Evolutionary conservation across 2,113 vertebrate genomes (phyloP).

Genomic region (Sceloporus undulatus): DNA sequence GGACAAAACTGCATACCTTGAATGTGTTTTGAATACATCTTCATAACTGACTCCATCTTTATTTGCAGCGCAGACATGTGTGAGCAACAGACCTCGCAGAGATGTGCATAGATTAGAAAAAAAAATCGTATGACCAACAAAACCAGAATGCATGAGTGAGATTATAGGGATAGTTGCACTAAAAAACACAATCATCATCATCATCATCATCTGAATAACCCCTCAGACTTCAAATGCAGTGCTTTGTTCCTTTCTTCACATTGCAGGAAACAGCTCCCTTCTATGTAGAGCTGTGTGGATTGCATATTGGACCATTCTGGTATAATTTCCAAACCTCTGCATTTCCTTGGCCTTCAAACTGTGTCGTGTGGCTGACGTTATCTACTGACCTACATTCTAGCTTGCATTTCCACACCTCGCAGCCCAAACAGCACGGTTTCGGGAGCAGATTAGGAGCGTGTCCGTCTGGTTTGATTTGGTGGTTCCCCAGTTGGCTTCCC

Average conservation of each 20-base stretch:
- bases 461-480: not conserved
- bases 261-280: not conserved
- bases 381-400: slow-evolving; percentile 29
- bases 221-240: not conserved
- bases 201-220: too few species aligned
- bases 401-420: not conserved
- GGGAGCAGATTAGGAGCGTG: slow-evolving; percentile 6
- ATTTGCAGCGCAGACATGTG: too few species aligned
- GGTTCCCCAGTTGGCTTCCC: slow-evolving; percentile 43
- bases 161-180: too few species aligned
- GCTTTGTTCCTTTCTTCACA: not conserved
- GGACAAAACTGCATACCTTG: too few species aligned
- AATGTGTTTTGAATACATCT: too few species aligned
- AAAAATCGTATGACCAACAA: too few species aligned
- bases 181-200: too few species aligned
- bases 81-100: too few species aligned
- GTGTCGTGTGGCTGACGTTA: not conserved
- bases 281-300: not conserved
- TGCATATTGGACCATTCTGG: rapidly evolving
- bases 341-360: not conserved
- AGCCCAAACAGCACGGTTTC: not conserved
- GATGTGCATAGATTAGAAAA: too few species aligned
- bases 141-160: too few species aligned
- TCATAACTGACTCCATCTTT: too few species aligned
- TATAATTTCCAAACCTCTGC: not conserved